A percentile compares a stretch with the other conserved stretches of the same genome.
phyloP scores from a whole-genome alignment of 2,888 invertebrate species.

The Podotricha telesiphe region DNA sequence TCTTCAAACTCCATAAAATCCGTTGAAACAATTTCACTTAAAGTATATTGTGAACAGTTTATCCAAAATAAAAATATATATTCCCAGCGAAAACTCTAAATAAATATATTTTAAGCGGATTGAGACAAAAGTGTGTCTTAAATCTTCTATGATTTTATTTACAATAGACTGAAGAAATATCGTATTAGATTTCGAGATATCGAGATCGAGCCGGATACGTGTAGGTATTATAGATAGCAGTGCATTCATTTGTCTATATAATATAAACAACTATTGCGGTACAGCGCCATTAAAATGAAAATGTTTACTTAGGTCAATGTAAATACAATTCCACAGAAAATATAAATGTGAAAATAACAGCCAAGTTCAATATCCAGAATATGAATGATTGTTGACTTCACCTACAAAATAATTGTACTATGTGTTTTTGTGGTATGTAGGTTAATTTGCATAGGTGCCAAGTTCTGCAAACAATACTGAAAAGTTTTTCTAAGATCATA shows the following conservation, averaged over 20 bases:
- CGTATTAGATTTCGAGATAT: not conserved
- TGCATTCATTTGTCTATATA: not conserved
- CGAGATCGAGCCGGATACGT: not conserved
- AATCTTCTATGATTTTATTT: conserved; percentile 11
- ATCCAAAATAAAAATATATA: conserved; percentile 9
- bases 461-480: too few species aligned
- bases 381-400: too few species aligned
- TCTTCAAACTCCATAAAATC: not conserved
- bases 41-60: conserved; percentile 11
- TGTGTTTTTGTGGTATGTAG: too few species aligned
- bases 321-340: too few species aligned
- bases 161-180: not conserved
- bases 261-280: too few species aligned
- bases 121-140: conserved; percentile 9
- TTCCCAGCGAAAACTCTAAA: not conserved
- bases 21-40: not conserved
- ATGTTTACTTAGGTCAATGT: too few species aligned
- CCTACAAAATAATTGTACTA: too few species aligned
- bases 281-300: too few species aligned
- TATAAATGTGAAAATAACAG: too few species aligned
- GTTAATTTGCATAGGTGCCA: too few species aligned
- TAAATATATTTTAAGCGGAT: conserved; percentile 11
- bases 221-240: not conserved
- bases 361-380: too few species aligned
- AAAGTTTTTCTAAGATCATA: too few species aligned